Evolutionary conservation across 2,113 vertebrate genomes (phyloP), one percentile per base, ranked within the genome.

Genomic region (Ornithorhynchus anatinus): DNA sequence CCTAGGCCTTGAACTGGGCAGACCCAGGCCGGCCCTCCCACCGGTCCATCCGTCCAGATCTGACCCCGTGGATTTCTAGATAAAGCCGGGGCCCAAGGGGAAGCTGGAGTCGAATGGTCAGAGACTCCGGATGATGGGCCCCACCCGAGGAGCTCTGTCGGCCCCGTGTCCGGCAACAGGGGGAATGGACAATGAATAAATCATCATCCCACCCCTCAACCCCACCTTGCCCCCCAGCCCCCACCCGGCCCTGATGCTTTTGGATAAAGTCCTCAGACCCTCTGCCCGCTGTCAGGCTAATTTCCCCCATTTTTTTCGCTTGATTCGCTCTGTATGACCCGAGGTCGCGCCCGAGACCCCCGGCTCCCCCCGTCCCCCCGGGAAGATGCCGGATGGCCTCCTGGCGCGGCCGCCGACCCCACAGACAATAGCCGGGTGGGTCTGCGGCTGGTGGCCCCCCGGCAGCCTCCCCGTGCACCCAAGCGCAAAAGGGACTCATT

Each of bases 401-500:
- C 84, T 91, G 88, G 93, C 95, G 92, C 90, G 93, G 81, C 89
- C 93, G 86, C 92, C 86, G 67, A 92, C 89, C 84, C 79, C 86
- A 70, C 33, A 65, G 88, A 97, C 96, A 98, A 96, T 96, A 93
- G 95, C 90, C 32, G 72, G 69, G 70, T 81, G 87, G 80, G 83
- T 88, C 91, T 90, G 88, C 81, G 70, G 75, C 91, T 90, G 87
- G 89, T 86, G 81, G 89, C 73, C 87, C 87, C 84, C 89, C 84
- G 86, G 89, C 89, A 81, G 80, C 90, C 92, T 92, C 93, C 93
- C 92, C 89, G 90, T 90, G 94, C 92, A 97, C 74, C 93, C 95
- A 96, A 95, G 96, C 92, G 91, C 94, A 96, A 95, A 89, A 91
- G 91, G 93, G 95, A 74, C 96, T 94, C 92, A 96, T 99, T 97